A percentile compares a stretch with the other conserved stretches of the same genome.
These are phyloP conservation scores for Chaenodraco wilsoni DNA, from an alignment of 2,797 vertebrate species.

Conservation along the genomic window DNA sequence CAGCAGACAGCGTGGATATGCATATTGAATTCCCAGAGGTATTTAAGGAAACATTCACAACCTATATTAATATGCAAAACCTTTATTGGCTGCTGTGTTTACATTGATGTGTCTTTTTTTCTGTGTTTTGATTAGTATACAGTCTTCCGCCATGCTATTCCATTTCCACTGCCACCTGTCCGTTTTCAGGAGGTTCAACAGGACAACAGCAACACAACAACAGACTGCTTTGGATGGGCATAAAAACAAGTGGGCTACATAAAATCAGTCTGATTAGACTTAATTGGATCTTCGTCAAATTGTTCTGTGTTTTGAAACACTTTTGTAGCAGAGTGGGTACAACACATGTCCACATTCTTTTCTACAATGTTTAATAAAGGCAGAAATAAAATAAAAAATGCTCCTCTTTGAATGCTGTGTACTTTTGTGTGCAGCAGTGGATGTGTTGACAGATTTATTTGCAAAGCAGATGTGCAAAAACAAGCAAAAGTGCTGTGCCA, in stretches of 20 bases:
- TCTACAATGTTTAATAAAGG: no score
- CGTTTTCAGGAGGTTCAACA: slow-evolving; percentile 31
- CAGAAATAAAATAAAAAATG: background rate
- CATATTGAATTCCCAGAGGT: slow-evolving; percentile 82
- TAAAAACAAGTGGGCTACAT: slow-evolving; percentile 52
- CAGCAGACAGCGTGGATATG: slow-evolving; percentile 74
- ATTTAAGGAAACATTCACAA: slow-evolving; percentile 5
- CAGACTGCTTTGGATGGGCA: slow-evolving; percentile 6
- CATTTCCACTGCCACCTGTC: slow-evolving; percentile 55
- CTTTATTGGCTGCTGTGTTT: slow-evolving; percentile 31
- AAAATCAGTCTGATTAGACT: slow-evolving; percentile 17
- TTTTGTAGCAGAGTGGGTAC: no score
- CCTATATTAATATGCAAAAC: slow-evolving; percentile 22
- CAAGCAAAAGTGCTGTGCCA: slow-evolving; percentile 27
- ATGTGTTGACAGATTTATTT: slow-evolving; percentile 26
- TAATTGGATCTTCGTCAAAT: slow-evolving; percentile 6
- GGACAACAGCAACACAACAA: slow-evolving; percentile 49
- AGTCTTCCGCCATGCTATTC: slow-evolving; percentile 68
- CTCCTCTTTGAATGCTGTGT: slow-evolving; percentile 7
- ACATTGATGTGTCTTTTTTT: slow-evolving; percentile 29
- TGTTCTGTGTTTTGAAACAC: no score
- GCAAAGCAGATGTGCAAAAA: slow-evolving; percentile 44
- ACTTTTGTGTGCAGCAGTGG: background rate
- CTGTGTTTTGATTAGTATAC: slow-evolving; percentile 72
- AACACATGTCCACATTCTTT: no score